These are phyloP conservation scores for Equus quagga DNA, from an alignment of 2,113 vertebrate genomes.

Conservation along the genomic window DNA sequence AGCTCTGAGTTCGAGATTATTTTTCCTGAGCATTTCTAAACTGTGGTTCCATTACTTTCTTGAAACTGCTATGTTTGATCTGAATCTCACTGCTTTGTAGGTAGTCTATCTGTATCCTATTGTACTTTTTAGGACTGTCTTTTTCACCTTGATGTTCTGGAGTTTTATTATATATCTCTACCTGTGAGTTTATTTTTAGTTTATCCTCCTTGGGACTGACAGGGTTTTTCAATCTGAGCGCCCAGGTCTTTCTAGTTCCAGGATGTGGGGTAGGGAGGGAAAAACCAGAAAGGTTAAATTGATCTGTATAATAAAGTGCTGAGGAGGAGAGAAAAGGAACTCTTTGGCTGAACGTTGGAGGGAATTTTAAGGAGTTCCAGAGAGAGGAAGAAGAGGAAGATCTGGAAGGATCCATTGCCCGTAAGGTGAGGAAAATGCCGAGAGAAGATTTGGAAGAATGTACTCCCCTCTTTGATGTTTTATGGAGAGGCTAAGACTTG, in stretches of 20 bases:
- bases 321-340: neutral
- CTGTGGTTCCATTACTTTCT: neutral
- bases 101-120: neutral
- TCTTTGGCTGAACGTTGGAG: neutral
- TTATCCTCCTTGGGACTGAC: neutral
- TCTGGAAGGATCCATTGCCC: neutral
- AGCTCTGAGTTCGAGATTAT: neutral
- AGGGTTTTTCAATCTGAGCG: neutral
- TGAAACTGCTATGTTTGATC: neutral
- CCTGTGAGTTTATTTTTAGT: neutral
- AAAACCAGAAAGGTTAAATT: neutral
- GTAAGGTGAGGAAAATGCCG: neutral
- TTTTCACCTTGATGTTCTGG: neutral
- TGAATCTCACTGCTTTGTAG: neutral
- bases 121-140: neutral
- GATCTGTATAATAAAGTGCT: neutral
- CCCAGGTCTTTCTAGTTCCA: neutral
- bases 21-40: constrained; percentile 44
- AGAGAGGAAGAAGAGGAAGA: neutral
- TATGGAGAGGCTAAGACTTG: neutral
- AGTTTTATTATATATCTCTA: neutral
- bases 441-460: neutral
- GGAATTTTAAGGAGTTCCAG: neutral
- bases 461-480: constrained; percentile 20
- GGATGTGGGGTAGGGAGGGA: neutral